Base-by-base conservation (phyloP, 2,113 vertebrate genomes). In the Cebus imitator region DNA sequence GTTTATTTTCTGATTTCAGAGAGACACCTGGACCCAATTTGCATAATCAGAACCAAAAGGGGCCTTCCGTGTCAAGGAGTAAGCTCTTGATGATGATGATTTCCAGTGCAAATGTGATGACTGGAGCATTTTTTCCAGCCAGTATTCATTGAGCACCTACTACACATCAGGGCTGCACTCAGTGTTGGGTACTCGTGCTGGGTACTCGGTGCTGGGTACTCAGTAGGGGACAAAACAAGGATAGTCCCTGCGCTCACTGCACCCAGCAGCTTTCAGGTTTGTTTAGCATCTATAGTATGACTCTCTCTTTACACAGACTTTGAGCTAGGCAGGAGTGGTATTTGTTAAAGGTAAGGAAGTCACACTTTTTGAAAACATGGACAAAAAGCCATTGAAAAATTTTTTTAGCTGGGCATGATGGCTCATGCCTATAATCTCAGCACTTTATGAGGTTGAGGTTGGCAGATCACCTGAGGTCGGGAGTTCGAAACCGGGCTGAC, bases 241-340 rank as follows among this genome's bases (percentile, higher is more conserved):
- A 6, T 2, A 7, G n/a, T 12, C 11, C 21, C 66, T 45, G 2
- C 0, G 43, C 23, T 57, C 32, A 16, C 2, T 4, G 48, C 8
- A 6, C 7, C 18, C 17, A 3, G 18, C 3, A 23, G 25, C 70
- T 76, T 32, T 11, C 80, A 21, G 68, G 20, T 8, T 4, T 6
- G 43, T 45, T 75, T 10, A 21, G 40, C 80, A 21, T 35, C 32
- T 23, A 12, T 16, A 32, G 27, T 37, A 20, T 37, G n/a, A 9
- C 16, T 23, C 17, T 45, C 3, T 14, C 30, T 75, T 58, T 20
- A 12, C 11, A 12, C 21, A n/a, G 68, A 30, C 27, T 37, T 48
- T 40, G 66, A 73, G 55, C n/a, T 16, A 30, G 23, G n/a, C 4
- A 30, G 66, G 57, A 48, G 21, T 3, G 32, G 32, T 5, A 21